These are phyloP conservation scores for Melanaphis sacchari DNA, from an alignment of 1,140 invertebrate species.

Conservation along the genomic window DNA sequence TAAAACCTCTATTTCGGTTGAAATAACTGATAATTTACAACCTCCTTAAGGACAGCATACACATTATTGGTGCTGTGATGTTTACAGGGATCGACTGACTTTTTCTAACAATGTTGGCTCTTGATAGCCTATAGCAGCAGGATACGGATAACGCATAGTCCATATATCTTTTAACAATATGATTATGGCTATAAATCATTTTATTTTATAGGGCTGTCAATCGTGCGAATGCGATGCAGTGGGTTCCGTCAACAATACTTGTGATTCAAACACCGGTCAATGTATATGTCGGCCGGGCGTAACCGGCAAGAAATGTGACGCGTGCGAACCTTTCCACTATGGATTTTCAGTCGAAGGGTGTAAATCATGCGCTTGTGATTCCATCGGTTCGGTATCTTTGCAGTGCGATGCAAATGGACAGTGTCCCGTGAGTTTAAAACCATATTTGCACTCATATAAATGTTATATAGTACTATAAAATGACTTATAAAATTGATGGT, in stretches of 20 bases:
- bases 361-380: slow-evolving; percentile 86
- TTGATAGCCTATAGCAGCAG: not conserved
- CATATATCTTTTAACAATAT: not conserved
- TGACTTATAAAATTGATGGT: not conserved
- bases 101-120: not conserved
- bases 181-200: not conserved
- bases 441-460: not conserved
- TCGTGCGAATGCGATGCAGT: slow-evolving; percentile 85
- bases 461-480: not conserved
- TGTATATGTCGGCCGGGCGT: slow-evolving; percentile 87
- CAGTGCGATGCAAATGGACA: slow-evolving; percentile 86
- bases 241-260: slow-evolving; percentile 84
- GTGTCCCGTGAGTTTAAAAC: slow-evolving; percentile 71
- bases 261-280: slow-evolving; percentile 81
- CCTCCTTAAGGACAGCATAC: too few relatives aligned
- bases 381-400: slow-evolving; percentile 81
- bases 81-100: not conserved
- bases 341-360: slow-evolving; percentile 89
- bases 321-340: slow-evolving; percentile 84
- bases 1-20: too few relatives aligned
- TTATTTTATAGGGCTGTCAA: slow-evolving; percentile 73
- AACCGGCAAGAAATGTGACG: slow-evolving; percentile 83
- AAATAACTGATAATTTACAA: too few relatives aligned
- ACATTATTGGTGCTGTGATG: not conserved
- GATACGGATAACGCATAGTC: not conserved